Evolutionary conservation across 1,140 invertebrate species (phyloP).

Genomic region (Ylistrum balloti): DNA sequence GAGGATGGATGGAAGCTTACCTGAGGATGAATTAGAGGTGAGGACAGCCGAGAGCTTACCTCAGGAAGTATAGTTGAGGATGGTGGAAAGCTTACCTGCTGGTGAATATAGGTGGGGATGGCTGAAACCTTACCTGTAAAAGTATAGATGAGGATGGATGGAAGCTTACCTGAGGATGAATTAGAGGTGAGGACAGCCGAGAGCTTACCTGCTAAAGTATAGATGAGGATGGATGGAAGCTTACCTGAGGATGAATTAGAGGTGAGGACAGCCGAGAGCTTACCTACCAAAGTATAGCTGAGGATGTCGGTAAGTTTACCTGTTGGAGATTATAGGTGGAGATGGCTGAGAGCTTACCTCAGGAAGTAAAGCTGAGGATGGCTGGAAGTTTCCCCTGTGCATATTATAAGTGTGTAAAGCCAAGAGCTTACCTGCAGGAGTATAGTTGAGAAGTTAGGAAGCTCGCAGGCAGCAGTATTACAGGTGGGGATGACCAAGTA

Average conservation of each 20-base stretch:
- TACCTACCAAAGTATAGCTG: background rate
- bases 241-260: background rate
- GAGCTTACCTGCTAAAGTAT: conserved; percentile 6
- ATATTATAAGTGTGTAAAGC: no score
- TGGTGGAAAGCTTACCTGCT: background rate
- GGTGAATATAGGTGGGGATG: background rate
- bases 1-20: background rate
- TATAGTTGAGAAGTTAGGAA: background rate
- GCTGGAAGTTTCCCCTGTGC: no score
- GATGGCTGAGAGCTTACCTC: background rate
- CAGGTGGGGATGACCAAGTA: background rate
- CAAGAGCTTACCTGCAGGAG: conserved; percentile 10
- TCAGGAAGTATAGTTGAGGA: background rate
- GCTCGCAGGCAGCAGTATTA: no score
- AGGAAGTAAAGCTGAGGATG: background rate
- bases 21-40: no score
- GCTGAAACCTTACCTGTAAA: background rate
- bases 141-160: background rate
- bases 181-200: background rate
- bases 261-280: background rate
- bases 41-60: background rate
- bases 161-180: background rate
- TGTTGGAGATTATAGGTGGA: background rate
- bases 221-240: background rate
- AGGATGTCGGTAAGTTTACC: no score